phyloP scores from a whole-genome alignment of 2,888 invertebrate genomes.

The Dorcus hopei region DNA sequence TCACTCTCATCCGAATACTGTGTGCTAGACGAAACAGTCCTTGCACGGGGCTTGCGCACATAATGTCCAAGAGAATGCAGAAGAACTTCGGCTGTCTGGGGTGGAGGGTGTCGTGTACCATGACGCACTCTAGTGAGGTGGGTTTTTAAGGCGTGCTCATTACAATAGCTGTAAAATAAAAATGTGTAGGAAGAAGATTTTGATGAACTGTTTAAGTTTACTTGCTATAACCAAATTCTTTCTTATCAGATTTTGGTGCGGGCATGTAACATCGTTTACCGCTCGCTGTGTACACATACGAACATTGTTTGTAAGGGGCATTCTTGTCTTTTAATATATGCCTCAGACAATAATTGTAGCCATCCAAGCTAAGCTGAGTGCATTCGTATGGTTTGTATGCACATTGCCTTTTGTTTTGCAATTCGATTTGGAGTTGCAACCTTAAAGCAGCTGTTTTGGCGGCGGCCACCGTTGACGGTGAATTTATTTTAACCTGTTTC shows the following conservation, averaged over 20 bases:
- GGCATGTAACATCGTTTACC: constrained; percentile 76
- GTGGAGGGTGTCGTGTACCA: constrained; percentile 59
- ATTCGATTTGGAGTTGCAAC: constrained; percentile 60
- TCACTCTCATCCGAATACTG: constrained; percentile 40
- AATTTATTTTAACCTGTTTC: constrained; percentile 17
- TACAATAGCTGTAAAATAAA: constrained; percentile 49
- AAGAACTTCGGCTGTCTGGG: constrained; percentile 65
- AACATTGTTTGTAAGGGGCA: constrained; percentile 83
- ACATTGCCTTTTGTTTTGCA: constrained; percentile 60
- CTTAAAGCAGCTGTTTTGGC: constrained; percentile 38
- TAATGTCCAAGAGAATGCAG: constrained; percentile 66
- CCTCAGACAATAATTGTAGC: constrained; percentile 72
- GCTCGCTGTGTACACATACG: constrained; percentile 63
- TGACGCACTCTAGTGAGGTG: constrained; percentile 62
- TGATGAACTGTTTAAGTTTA: constrained; percentile 38
- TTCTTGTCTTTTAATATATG: constrained; percentile 81
- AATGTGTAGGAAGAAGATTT: no score
- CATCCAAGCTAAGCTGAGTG: constrained; percentile 63
- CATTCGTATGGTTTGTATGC: constrained; percentile 66
- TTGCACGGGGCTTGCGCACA: constrained; percentile 47
- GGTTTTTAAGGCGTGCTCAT: constrained; percentile 66
- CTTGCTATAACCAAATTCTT: constrained; percentile 55
- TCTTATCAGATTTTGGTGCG: constrained; percentile 69
- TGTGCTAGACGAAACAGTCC: constrained; percentile 33
- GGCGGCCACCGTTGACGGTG: constrained; percentile 13